Base-by-base conservation (phyloP, 2,888 invertebrate species). In the Ormyrus rosae region DNA sequence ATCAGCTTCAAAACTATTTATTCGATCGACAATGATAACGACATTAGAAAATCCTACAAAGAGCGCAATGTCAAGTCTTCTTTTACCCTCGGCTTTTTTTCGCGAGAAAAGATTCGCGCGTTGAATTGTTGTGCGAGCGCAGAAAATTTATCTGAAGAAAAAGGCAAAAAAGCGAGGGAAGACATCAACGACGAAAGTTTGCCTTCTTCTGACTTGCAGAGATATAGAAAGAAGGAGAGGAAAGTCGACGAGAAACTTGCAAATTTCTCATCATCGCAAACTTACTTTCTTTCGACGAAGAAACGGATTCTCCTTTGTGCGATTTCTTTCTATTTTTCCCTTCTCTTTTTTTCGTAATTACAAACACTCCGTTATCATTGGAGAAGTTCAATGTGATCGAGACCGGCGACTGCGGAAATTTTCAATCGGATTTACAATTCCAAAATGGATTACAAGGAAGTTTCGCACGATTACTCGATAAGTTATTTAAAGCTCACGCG, bases 231-330 rank as follows among this genome's bases (percentile, higher is more conserved):
- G 80, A 70, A 69, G 63, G 67, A 76, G 34, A 10, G n/a, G 19
- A 19, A 64, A 69, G 73, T 68, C 19, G n/a, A 19, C 0, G 51
- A 51, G 72, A 81, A 81, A 81, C 77, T 81, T 81, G 81, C 81
- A 81, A 78, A 81, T 78, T 75, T 81, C 75, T 81, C 78, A 78
- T 81, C 81, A 81, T 81, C 73, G 70, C 71, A 58, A 81, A 81
- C 81, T 78, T 75, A 69, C 78, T 74, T 71, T 72, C 65, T 55
- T 11, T 13, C 13, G 34, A 60, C 58, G 45, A 69, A 69, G 61
- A 77, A 64, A 58, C 51, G 50, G 60, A 60, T 65, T 19, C n/a
- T 70, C 70, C 51, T 60, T 53, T 10, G 48, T 73, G 56, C 19
- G 19, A 19, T 19, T 69, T 56, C 63, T 65, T n/a, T 69, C 65